A percentile compares a stretch with the other conserved stretches of the same genome.
phyloP scores from a whole-genome alignment of 2,113 vertebrate species.

The Phalacrocorax brasilianus region DNA sequence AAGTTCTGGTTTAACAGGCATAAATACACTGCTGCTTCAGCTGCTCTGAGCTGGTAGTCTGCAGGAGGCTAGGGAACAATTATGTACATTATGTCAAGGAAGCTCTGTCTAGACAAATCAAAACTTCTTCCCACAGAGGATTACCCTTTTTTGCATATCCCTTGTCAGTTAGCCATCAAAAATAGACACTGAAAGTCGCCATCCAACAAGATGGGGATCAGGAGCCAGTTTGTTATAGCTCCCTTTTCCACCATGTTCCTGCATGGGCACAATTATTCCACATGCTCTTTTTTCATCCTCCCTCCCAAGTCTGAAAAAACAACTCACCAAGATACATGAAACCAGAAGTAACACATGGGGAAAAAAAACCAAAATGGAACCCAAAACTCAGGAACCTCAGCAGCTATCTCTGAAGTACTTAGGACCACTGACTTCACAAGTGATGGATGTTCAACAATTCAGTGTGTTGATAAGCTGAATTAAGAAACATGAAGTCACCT shows the following conservation, averaged over 20 bases:
- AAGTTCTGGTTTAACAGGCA: constrained; percentile 52
- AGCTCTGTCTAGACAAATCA: constrained; percentile 14
- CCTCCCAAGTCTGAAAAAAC: background rate
- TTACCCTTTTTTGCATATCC: background rate
- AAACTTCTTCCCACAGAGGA: background rate
- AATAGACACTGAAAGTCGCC: background rate
- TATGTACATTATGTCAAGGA: background rate
- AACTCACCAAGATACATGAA: background rate
- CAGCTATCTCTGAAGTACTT: background rate
- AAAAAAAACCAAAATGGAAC: background rate
- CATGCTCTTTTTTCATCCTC: background rate
- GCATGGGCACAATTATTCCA: background rate
- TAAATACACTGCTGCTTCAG: background rate
- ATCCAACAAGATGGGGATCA: background rate
- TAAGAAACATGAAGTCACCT: background rate
- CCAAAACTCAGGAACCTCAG: background rate
- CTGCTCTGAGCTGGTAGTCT: background rate
- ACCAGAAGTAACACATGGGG: background rate
- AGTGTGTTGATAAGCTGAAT: background rate
- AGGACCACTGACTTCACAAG: background rate
- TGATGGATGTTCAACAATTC: background rate
- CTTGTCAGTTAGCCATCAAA: background rate
- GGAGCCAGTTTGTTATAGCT: background rate
- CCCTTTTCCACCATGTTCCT: background rate
- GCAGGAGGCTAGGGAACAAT: background rate